A percentile compares a stretch with the other conserved stretches of the same genome.
phyloP scores from a whole-genome alignment of 2,113 vertebrate species.

The Jacana jacana region DNA sequence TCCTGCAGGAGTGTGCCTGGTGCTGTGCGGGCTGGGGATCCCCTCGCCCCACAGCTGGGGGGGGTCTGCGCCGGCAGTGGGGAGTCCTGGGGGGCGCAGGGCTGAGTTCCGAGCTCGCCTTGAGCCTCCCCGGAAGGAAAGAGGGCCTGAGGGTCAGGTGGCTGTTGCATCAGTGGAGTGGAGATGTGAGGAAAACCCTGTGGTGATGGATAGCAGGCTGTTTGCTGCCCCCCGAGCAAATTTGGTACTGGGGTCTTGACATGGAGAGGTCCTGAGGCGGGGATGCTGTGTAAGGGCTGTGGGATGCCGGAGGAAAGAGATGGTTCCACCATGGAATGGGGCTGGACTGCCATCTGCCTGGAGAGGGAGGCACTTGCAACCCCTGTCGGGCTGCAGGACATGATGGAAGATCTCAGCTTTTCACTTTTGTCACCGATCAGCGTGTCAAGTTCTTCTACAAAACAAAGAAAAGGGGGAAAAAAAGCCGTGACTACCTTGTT shows the following conservation, averaged over 20 bases:
- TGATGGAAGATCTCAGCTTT: slow-evolving; percentile 71
- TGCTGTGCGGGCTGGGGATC: slow-evolving; percentile 73
- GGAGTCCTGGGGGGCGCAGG: slow-evolving; percentile 72
- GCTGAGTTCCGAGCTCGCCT: slow-evolving; percentile 65
- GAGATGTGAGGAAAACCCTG: slow-evolving; percentile 76
- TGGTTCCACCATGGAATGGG: slow-evolving; percentile 17
- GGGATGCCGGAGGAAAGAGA: slow-evolving; percentile 59
- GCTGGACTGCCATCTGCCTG: slow-evolving; percentile 63
- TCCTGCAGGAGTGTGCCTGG: slow-evolving; percentile 84
- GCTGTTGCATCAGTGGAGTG: slow-evolving; percentile 69
- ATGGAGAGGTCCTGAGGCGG: slow-evolving; percentile 33
- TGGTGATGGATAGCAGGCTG: slow-evolving; percentile 66
- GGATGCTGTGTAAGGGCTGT: slow-evolving; percentile 50
- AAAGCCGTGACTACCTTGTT: not conserved
- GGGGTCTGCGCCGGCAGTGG: slow-evolving; percentile 81
- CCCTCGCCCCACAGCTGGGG: slow-evolving; percentile 69
- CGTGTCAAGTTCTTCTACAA: slow-evolving; percentile 89
- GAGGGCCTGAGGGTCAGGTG: slow-evolving; percentile 54
- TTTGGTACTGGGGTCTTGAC: slow-evolving; percentile 67
- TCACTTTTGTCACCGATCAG: slow-evolving; percentile 86
- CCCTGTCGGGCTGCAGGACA: slow-evolving; percentile 63
- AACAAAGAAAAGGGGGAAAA: not conserved
- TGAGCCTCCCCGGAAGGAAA: slow-evolving; percentile 71
- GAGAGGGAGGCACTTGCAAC: slow-evolving; percentile 40
- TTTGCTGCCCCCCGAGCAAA: slow-evolving; percentile 52